A percentile compares a stretch with the other conserved stretches of the same genome.
Evolutionary conservation across 2,797 vertebrate species (phyloP).

Genomic region (Crypturellus tataupa): DNA sequence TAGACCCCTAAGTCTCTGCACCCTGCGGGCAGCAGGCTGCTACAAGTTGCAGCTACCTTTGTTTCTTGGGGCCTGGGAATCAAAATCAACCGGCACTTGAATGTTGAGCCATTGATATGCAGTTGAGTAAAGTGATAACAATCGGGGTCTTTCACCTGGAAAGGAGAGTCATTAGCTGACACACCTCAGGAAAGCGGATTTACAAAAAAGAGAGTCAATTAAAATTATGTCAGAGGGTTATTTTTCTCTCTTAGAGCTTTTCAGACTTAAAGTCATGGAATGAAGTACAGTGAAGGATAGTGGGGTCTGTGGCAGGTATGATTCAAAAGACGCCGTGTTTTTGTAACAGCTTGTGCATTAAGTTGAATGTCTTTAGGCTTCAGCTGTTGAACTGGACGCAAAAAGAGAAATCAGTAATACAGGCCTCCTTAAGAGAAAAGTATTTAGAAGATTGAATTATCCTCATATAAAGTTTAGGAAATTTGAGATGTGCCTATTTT

Average conservation of each 20-base stretch:
- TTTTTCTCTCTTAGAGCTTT: constrained; percentile 35
- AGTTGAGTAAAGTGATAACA: constrained; percentile 24
- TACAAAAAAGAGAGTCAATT: constrained; percentile 49
- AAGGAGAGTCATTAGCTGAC: neutral
- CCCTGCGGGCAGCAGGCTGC: neutral
- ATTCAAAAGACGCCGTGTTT: neutral
- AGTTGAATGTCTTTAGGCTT: neutral
- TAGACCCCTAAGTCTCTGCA: neutral
- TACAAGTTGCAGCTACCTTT: neutral
- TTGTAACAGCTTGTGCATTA: neutral
- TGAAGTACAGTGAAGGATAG: neutral
- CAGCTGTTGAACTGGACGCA: neutral
- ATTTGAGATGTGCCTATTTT: neutral
- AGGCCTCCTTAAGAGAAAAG: neutral
- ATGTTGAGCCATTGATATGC: neutral
- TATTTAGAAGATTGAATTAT: neutral
- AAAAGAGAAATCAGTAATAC: neutral
- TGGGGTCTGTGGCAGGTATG: neutral
- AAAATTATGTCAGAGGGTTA: neutral
- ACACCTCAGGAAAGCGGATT: constrained; percentile 39
- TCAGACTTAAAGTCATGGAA: neutral
- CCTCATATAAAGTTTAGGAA: neutral
- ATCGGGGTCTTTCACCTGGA: constrained; percentile 18
- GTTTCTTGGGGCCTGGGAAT: constrained; percentile 10
- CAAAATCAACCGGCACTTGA: constrained; percentile 1